phyloP scores from a whole-genome alignment of 1,140 invertebrate genomes.

The Zaprionus inermis region DNA sequence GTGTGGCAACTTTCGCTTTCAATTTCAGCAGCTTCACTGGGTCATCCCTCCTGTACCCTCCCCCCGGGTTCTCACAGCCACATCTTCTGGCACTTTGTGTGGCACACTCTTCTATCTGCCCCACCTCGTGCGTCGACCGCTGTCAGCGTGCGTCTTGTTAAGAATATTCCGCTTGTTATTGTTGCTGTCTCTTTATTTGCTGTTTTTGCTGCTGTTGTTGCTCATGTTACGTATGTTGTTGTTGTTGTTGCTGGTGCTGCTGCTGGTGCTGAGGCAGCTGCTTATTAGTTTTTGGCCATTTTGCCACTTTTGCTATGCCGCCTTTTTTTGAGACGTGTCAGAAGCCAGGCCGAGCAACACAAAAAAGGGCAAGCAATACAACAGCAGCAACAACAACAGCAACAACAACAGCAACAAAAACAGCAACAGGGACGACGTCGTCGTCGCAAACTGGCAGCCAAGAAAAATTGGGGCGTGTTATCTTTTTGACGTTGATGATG shows the following conservation, averaged over 20 bases:
- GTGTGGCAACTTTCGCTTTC: slow-evolving; percentile 40
- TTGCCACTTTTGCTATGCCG: slow-evolving; percentile 21
- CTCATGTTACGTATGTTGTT: slow-evolving; percentile 33
- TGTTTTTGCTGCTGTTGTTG: slow-evolving; percentile 19
- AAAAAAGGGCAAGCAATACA: slow-evolving; percentile 14
- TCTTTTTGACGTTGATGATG: slow-evolving; percentile 58
- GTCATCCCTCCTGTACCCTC: background rate
- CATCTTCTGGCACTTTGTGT: background rate
- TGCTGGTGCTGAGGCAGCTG: slow-evolving; percentile 17
- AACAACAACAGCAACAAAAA: background rate
- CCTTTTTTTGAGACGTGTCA: slow-evolving; percentile 34
- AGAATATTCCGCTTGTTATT: slow-evolving; percentile 13
- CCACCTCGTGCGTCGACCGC: slow-evolving; percentile 40
- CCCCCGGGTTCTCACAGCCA: no score
- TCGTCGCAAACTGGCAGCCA: slow-evolving; percentile 36
- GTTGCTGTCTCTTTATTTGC: slow-evolving; percentile 3
- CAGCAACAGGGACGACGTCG: slow-evolving; percentile 9
- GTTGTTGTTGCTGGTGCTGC: slow-evolving; percentile 24
- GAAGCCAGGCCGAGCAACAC: slow-evolving; percentile 18
- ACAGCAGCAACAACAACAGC: slow-evolving; percentile 15
- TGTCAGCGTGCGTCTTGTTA: slow-evolving; percentile 44
- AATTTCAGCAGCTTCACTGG: slow-evolving; percentile 18
- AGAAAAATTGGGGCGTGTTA: slow-evolving; percentile 58
- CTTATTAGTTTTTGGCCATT: slow-evolving; percentile 48
- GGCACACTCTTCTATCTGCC: background rate